A percentile compares a stretch with the other conserved stretches of the same genome.
phyloP scores from a whole-genome alignment of 2,888 invertebrate species.

The Amiota communis region DNA sequence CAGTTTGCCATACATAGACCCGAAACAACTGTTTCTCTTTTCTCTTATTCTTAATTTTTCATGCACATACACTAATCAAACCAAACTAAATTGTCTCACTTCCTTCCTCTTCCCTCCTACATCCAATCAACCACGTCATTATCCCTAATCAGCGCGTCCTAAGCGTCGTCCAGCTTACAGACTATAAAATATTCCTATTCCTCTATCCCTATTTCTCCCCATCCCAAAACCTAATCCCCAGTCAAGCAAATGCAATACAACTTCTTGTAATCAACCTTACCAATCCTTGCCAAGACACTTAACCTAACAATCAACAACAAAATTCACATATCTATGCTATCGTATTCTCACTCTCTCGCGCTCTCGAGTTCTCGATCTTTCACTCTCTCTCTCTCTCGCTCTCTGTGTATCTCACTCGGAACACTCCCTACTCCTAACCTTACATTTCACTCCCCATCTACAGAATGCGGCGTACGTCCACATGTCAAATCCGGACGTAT shows the following conservation, averaged over 20 bases:
- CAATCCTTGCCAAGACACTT: no score
- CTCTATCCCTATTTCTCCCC: conserved; percentile 31
- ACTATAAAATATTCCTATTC: conserved; percentile 40
- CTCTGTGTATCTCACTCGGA: conserved; percentile 57
- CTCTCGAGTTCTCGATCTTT: not conserved
- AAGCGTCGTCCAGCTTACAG: conserved; percentile 52
- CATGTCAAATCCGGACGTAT: conserved; percentile 85
- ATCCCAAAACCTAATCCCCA: not conserved
- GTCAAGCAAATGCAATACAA: no score
- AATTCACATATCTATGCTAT: conserved; percentile 36
- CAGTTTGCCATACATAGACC: conserved; percentile 56
- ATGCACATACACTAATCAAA: conserved; percentile 43
- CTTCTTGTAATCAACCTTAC: no score
- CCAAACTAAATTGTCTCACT: conserved; percentile 29
- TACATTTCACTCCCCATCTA: conserved; percentile 73
- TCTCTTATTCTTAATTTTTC: conserved; percentile 54
- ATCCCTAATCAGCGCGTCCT: conserved; percentile 52
- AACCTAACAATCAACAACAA: conserved; percentile 13
- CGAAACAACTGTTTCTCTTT: conserved; percentile 60
- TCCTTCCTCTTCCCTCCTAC: conserved; percentile 21
- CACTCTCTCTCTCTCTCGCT: conserved; percentile 30
- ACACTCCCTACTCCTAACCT: conserved; percentile 72
- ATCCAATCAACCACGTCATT: conserved; percentile 30
- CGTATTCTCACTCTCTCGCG: conserved; percentile 38
- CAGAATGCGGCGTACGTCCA: conserved; percentile 92